Percentiles rank a stretch among this genome's conserved stretches.
phyloP scores from a whole-genome alignment of 2,888 invertebrate genomes.

The Asteroscopus sphinx region DNA sequence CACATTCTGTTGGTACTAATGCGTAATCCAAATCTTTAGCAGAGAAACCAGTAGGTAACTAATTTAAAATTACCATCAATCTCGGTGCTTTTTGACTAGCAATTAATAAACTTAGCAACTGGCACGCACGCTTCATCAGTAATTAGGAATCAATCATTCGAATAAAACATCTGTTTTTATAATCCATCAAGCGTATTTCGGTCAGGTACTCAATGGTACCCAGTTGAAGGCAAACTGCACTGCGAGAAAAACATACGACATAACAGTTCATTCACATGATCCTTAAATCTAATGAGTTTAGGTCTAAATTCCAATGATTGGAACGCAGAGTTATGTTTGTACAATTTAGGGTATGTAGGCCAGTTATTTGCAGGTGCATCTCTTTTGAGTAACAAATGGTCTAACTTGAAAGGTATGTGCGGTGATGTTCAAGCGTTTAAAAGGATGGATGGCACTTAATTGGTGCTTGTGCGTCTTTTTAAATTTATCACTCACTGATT shows the following conservation, averaged over 20 bases:
- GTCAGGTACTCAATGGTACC: conserved; percentile 38
- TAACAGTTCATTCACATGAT: conserved; percentile 21
- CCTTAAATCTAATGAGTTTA: conserved; percentile 33
- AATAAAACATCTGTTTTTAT: conserved; percentile 25
- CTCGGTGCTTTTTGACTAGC: conserved; percentile 14
- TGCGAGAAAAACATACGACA: conserved; percentile 37
- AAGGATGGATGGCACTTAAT: conserved; percentile 45
- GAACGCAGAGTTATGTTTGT: conserved; percentile 21
- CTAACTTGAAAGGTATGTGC: conserved; percentile 36
- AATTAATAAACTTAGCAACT: conserved; percentile 23
- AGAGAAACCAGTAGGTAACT: not conserved
- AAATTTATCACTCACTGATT: conserved; percentile 26
- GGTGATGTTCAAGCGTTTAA: conserved; percentile 23
- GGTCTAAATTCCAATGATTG: conserved; percentile 41
- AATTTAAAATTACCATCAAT: conserved; percentile 18
- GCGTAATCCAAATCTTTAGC: no score
- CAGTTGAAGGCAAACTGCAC: conserved; percentile 50
- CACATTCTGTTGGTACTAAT: no score
- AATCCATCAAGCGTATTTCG: conserved; percentile 50
- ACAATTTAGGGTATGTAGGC: conserved; percentile 59
- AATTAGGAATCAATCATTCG: conserved; percentile 53
- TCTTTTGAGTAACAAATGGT: conserved; percentile 39
- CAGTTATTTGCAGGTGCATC: conserved; percentile 60
- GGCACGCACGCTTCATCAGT: conserved; percentile 36
- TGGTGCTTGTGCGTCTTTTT: conserved; percentile 26